Percentiles rank a stretch among this genome's conserved stretches.
phyloP scores from a whole-genome alignment of 2,113 vertebrate species.

The Rhombomys opimus region DNA sequence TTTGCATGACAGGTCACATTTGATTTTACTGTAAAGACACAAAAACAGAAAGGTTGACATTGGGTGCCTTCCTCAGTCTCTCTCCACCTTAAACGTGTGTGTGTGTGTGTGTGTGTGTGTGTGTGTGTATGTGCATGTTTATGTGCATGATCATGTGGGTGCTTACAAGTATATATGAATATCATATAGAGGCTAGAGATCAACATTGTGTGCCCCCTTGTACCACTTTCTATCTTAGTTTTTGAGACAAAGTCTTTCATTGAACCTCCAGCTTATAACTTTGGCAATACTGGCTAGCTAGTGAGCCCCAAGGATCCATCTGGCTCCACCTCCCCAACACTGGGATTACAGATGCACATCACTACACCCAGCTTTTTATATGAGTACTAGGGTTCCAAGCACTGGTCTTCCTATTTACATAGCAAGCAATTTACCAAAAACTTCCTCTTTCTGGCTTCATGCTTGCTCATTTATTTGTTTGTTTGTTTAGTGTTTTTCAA shows the following conservation, averaged over 20 bases:
- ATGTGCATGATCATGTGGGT: neutral
- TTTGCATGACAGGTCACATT: constrained; percentile 61
- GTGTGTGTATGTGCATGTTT: neutral
- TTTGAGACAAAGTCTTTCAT: neutral
- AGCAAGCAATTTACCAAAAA: neutral
- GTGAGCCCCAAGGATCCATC: neutral
- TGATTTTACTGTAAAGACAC: constrained; percentile 22
- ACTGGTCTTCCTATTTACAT: neutral
- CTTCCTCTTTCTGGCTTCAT: neutral
- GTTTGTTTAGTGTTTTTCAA: too few species aligned
- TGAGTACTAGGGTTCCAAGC: too few species aligned
- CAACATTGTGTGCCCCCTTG: neutral
- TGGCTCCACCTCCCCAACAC: neutral
- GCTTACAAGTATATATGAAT: neutral
- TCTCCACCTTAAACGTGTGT: neutral
- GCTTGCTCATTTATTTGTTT: too few species aligned
- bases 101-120: neutral
- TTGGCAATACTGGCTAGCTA: neutral
- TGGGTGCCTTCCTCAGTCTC: neutral
- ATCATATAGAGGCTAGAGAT: neutral
- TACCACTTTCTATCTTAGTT: neutral
- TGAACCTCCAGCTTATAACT: neutral
- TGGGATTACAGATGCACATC: neutral
- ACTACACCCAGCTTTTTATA: neutral
- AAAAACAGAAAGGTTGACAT: constrained; percentile 31